Base-by-base conservation (phyloP, 2,797 vertebrate species). In the Tympanoctomys barrerae region DNA sequence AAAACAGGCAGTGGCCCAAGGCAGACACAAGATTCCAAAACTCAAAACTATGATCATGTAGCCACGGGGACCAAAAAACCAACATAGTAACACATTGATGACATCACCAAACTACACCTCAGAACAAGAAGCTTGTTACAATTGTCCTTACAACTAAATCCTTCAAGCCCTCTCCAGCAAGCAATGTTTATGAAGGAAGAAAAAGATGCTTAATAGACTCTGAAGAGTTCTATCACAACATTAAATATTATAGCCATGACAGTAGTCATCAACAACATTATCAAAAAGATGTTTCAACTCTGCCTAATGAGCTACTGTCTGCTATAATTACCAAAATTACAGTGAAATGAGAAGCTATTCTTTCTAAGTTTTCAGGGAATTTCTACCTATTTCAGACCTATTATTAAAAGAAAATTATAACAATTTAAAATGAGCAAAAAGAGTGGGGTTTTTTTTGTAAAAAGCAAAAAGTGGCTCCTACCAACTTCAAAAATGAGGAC, bases 361-460 rank as follows among this genome's bases (percentile, higher is more conserved):
- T 86, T 93, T 71, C 59, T n/a, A 91, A 31, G 16, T 52, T 77
- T 95, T 96, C 24, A 52, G 75, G 33, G 84, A 95, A 94, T 89
- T 91, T 87, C 92, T 87, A 91, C 84, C 87, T 89, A 61, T 78
- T 71, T 42, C 31, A 96, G 64, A 78, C 12, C 68, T 95, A 28
- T 71, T 91, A 95, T 93, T 94, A 96, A 87, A 87, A 90, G 81
- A 91, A 97, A 96, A 96, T 94, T 62, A 62, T 95, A 94, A 89
- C 46, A 87, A 87, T 87, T 87, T 95, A 89, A 77, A 77, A 87
- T 68, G 49, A 95, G 39, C 6, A 83, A 91, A 96, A 80, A 87
- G 61, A 95, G 26, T 89, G 75, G 46, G 49, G 7, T 62, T 62
- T 68, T 70, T n/a, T 71, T n/a, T 28, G 79, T 90, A 73, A 91